Conservation (phyloP, 2,797 vertebrate genomes). For the Balearica regulorum region DNA sequence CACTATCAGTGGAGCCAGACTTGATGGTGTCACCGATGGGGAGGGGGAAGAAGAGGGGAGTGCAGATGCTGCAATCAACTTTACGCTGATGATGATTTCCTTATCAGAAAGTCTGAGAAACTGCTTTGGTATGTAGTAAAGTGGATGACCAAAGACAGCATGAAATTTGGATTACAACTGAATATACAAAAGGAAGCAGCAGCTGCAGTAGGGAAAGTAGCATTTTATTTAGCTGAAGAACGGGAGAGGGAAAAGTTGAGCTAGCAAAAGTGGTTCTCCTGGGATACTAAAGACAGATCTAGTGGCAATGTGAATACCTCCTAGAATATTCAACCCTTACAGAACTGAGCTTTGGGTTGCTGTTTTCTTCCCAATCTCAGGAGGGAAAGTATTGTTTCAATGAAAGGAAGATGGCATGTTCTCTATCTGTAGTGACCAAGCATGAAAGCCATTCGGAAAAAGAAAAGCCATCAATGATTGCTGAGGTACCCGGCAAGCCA, state of each 20-base stretch:
- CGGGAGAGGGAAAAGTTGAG: background rate
- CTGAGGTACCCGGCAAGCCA: background rate
- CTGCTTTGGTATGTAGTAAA: background rate
- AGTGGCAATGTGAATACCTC: background rate
- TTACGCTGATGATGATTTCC: background rate
- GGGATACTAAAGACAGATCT: background rate
- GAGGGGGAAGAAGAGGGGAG: background rate
- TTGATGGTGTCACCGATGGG: background rate
- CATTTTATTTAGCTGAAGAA: background rate
- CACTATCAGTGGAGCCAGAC: slow-evolving; percentile 3
- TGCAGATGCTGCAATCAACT: background rate
- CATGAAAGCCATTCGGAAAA: background rate
- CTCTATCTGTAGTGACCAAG: background rate
- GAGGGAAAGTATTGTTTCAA: background rate
- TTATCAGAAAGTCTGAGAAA: background rate
- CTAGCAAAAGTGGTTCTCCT: background rate
- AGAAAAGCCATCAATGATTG: background rate
- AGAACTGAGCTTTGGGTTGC: background rate
- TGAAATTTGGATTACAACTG: slow-evolving; percentile 39
- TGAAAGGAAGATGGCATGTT: background rate
- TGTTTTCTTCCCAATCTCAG: background rate
- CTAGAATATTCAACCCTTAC: background rate
- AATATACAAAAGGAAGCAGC: background rate
- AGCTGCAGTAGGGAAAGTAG: background rate
- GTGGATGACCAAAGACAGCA: background rate